Evolutionary conservation across 2,797 vertebrate genomes (phyloP).

Genomic region (Ataeniobius toweri): DNA sequence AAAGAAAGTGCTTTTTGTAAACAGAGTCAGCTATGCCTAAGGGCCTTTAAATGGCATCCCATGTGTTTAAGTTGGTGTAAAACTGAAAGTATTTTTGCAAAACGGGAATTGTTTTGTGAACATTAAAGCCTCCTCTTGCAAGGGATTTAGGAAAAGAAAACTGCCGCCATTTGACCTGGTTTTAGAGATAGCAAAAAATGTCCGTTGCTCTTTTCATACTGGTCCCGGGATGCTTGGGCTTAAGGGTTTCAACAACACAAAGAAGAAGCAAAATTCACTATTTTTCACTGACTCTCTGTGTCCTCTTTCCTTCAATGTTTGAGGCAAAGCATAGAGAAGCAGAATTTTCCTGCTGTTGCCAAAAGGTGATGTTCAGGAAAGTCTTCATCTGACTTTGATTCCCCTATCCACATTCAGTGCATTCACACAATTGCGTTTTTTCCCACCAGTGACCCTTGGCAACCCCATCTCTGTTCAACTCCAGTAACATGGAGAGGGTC

Average conservation of each 20-base stretch:
- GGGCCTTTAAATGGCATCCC: too few species aligned
- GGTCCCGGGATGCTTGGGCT: neutral
- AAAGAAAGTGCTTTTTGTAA: too few species aligned
- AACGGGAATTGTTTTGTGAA: too few species aligned
- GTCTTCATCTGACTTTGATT: neutral
- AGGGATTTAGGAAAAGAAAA: too few species aligned
- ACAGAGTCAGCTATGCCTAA: too few species aligned
- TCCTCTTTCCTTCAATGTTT: neutral
- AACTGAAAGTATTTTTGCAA: too few species aligned
- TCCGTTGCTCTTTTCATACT: too few species aligned
- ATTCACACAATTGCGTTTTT: constrained; percentile 17
- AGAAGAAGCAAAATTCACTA: constrained; percentile 1
- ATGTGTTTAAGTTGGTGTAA: too few species aligned
- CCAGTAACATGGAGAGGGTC: constrained; percentile 14
- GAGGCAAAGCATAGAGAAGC: neutral
- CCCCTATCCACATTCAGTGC: neutral
- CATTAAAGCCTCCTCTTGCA: too few species aligned
- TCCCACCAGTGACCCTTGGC: constrained; percentile 11
- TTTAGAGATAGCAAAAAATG: too few species aligned
- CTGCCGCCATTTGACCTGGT: too few species aligned
- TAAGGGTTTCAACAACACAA: neutral
- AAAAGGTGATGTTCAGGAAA: neutral
- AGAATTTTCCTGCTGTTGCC: neutral
- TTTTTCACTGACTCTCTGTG: neutral
- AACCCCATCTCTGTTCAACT: constrained; percentile 11